These are phyloP conservation scores for Agrypnia vestita DNA, from an alignment of 1,140 invertebrate species.

Conservation along the genomic window DNA sequence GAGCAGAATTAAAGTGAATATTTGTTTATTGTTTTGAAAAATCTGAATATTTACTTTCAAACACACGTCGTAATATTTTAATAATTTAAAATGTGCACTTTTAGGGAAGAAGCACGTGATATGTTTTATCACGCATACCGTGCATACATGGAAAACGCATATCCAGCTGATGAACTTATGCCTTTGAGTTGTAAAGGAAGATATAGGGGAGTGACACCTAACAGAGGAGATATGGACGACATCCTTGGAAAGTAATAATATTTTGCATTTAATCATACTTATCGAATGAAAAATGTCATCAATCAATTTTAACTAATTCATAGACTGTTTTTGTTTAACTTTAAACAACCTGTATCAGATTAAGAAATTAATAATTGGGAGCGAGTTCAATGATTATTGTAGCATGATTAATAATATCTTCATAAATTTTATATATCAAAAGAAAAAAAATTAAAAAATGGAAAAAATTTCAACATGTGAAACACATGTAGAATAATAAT, in stretches of 20 bases:
- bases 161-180: conserved; percentile 98
- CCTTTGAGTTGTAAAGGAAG: conserved; percentile 95
- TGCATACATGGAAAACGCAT: conserved; percentile 97
- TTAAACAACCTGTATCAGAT: too few species aligned
- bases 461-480: too few species aligned
- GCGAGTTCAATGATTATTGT: too few species aligned
- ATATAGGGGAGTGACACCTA: conserved; percentile 88
- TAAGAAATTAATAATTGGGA: too few species aligned
- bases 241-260: conserved; percentile 89
- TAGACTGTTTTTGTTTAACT: too few species aligned
- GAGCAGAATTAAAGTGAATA: conserved; percentile 39
- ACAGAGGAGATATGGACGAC: conserved; percentile 96
- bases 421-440: too few species aligned
- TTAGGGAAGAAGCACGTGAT: conserved; percentile 88
- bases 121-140: conserved; percentile 99
- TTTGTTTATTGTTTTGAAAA: background rate
- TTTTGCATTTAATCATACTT: too few species aligned
- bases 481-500: too few species aligned
- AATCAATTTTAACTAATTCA: too few species aligned
- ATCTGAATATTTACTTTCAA: background rate
- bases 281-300: too few species aligned
- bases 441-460: too few species aligned
- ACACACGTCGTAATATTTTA: background rate
- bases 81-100: conserved; percentile 60
- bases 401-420: too few species aligned